Conservation (phyloP, 1,140 invertebrate species). For the Rhyacophila brunnea region DNA sequence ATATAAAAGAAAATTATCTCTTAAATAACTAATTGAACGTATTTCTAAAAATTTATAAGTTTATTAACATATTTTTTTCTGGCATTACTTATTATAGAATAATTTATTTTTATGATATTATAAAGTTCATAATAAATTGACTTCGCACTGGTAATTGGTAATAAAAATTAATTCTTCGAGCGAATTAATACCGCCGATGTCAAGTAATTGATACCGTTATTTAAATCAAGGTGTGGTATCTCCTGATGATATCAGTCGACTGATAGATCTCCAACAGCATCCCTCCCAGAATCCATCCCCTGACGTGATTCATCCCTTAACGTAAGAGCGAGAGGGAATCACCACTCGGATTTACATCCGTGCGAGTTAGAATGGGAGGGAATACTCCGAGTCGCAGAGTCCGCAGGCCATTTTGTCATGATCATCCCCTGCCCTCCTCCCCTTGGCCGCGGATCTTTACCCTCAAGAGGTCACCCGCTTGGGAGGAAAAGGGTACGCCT, state of each 20-base stretch:
- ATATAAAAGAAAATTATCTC: too few species aligned
- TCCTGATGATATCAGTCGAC: conserved; percentile 22
- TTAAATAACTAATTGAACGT: too few species aligned
- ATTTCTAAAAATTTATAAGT: too few species aligned
- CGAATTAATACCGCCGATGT: too few species aligned
- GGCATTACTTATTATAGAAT: too few species aligned
- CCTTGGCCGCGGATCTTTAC: conserved; percentile 4
- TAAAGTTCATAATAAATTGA: too few species aligned
- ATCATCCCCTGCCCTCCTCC: conserved; percentile 14
- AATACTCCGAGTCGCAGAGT: conserved; percentile 31
- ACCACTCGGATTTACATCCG: background rate
- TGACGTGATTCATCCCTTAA: conserved; percentile 28
- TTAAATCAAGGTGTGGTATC: conserved; percentile 15
- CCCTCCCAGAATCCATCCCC: conserved; percentile 19
- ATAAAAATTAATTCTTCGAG: too few species aligned
- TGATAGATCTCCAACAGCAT: conserved; percentile 26
- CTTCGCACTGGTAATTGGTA: too few species aligned
- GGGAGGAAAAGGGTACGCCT: conserved; percentile 19
- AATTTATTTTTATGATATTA: too few species aligned
- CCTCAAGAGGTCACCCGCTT: background rate
- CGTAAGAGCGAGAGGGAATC: conserved; percentile 10
- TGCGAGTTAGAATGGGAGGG: conserved; percentile 16
- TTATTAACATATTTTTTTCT: too few species aligned
- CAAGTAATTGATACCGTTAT: too few species aligned
- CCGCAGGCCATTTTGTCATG: conserved; percentile 37